Conservation (phyloP, 2,797 vertebrate species). For the Cryptoblepharus egeriae region DNA sequence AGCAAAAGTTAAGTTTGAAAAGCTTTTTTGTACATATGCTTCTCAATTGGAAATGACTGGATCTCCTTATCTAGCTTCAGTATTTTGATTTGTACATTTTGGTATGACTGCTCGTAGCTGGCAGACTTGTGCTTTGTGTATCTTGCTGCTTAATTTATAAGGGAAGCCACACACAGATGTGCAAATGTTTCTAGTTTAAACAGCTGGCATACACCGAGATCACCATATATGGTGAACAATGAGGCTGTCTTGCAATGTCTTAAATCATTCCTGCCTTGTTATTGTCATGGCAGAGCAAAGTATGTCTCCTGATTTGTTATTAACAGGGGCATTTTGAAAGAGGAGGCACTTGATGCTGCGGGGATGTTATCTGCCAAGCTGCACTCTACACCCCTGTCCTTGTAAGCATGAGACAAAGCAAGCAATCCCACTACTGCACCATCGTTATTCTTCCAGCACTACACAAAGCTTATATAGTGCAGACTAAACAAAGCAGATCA, state of each 20-base stretch:
- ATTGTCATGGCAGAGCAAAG: neutral
- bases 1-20: neutral
- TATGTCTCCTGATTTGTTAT: neutral
- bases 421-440: rapidly evolving
- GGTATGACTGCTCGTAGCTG: neutral
- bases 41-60: neutral
- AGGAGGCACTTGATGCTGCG: neutral
- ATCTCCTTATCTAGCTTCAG: neutral
- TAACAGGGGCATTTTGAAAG: conserved; percentile 9
- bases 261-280: neutral
- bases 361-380: neutral
- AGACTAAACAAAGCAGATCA: conserved; percentile 12
- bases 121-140: conserved; percentile 31
- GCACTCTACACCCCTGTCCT: neutral
- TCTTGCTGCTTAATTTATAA: conserved; percentile 49
- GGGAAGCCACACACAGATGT: conserved; percentile 32
- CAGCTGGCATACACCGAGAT: conserved; percentile 6
- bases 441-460: neutral
- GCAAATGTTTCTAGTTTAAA: conserved; percentile 26
- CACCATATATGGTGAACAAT: conserved; percentile 40
- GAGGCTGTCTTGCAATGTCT: conserved; percentile 19
- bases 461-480: rapidly evolving
- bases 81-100: conserved; percentile 1
- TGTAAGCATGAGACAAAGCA: neutral
- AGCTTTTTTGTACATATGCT: neutral